Base-by-base conservation (phyloP, 2,113 vertebrate species). In the Rhombomys opimus region DNA sequence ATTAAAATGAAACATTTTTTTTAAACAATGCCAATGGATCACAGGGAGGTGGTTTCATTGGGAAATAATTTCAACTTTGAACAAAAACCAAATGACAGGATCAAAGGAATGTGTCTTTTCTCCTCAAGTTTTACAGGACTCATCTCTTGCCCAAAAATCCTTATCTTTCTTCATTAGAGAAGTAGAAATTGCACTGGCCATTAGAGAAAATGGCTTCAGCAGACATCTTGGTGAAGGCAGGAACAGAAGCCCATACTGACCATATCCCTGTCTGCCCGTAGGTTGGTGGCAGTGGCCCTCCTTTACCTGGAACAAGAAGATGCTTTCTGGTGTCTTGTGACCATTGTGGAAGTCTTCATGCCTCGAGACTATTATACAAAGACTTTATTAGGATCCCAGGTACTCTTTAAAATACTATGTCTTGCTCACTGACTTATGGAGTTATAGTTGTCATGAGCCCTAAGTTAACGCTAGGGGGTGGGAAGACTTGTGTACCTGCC, bases 321-420 rank as follows among this genome's bases (percentile, higher is more conserved):
- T 7, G 99, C 99, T n/a, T 99, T 99, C 98, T 99, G 99, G 99
- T 99, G 99, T 97, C 99, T 99, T 0, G 99, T 99, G 27, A 98
- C 99, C 88, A 99, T 99, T 6, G 99, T 99, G 96, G 99, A 99
- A 98, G 99, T 99, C 59, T 99, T 99, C 98, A 99, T 99, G 99
- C 99, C 99, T 57, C 99, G 99, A 86, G 99, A 99, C 98, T 99
- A 99, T 98, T 99, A 99, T 96, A 99, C 99, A 7, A 99, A 99
- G 98, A 99, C 99, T 0, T 99, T 99, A 17, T 98, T 99, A 11
- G 99, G 99, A 91, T 99, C 99, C 52, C 99, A 99, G 99, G 99
- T 99, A 98, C 65, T 95, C 17, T 50, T 4, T 1, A 68, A 86
- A 10, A 41, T 12, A 23, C 35, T 27, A 9, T 41, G n/a, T n/a